Base-by-base conservation (phyloP, 2,888 invertebrate species). In the Caenorhabditis japonica region DNA sequence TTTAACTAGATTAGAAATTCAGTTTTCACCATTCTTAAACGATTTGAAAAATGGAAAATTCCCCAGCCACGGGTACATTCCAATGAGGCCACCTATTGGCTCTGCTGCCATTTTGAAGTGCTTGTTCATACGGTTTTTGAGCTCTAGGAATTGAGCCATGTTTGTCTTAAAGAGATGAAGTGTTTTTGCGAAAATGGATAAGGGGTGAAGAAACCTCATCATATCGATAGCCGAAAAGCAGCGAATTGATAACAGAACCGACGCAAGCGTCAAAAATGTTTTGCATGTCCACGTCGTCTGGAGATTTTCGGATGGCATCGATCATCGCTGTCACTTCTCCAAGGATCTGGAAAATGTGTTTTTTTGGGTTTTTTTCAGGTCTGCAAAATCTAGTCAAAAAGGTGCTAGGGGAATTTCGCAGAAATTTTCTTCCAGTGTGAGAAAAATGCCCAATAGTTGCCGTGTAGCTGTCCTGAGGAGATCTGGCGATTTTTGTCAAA, bases 171-270 rank as follows among this genome's bases (percentile, higher is more conserved):
- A 55, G n/a, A n/a, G n/a, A n/a, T n/a, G n/a, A n/a, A n/a, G n/a
- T n/a, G 30, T 1, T 33, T 34, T 17, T 0, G 3, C 4, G 15
- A 34, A 19, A 19, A 7, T 52, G 17, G 38, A 36, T 33, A 15
- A 15, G 30, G 15, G 5, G 30, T 12, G 21, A 39, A 39, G 23
- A 39, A 1, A 78, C 78, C 53, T 79, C 75, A 58, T 79, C 76
- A 52, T 72, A 79, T 47, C 79, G 52, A 44, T 73, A 79, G 12
- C 79, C 79, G 30, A 79, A 76, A 3, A 79, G 39, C 12, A 77
- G 15, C 15, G 43, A 46, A 47, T 79, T 79, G 64, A 79, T 79
- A 4, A 79, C 62, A 2, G 64, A 69, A 15, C 76, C 76, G n/a
- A 76, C 69, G n/a, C 62, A 56, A 2, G 70, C 53, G 41, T 76